Evolutionary conservation across 2,888 invertebrate genomes (phyloP), one percentile per base, ranked within the genome.

Genomic region (Calliphora vomitoria): DNA sequence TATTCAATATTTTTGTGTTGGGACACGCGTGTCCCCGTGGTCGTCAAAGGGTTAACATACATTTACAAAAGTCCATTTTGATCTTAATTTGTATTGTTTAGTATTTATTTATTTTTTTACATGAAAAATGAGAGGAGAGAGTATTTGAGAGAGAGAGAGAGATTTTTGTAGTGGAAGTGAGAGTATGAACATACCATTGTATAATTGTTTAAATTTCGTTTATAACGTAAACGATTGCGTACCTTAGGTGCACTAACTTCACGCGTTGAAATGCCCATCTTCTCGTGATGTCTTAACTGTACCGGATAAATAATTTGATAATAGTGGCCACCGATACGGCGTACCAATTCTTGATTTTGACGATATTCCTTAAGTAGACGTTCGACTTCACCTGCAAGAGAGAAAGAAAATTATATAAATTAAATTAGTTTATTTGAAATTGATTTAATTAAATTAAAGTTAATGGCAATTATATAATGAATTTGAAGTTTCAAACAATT

Each of bases 271-370:
- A 98, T 98, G 94, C 98, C 98, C 97, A 98, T 97, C 95, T 98
- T 98, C 95, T 98, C 97, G 96, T 98, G 98, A 94, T 98, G 98
- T 89, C 98, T 96, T 94, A 98, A 95, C 95, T 98, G 98, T 91
- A 98, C 98, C 90, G 98, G 98, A 95, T 98, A 98, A 92, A 98
- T 98, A 94, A 98, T 98, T 95, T 98, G 98, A 95, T 98, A 98
- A 94, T 97, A 98, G 94, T 98, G 97, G 89, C 97, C 96, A 91
- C 98, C 98, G 94, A 98, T 98, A 94, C 97, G 97, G 91, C 97
- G 96, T 91, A 98, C 97, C 95, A 98, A 95, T 94, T 98, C 97
- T 94, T 98, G 97, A 95, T 98, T 98, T 94, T 98, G 97, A 92
- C 97, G 96, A 95, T 97, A 98, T 94, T 98, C 97, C 91, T 97